phyloP scores from a whole-genome alignment of 2,113 vertebrate species.

The Melanocharis versteri region DNA sequence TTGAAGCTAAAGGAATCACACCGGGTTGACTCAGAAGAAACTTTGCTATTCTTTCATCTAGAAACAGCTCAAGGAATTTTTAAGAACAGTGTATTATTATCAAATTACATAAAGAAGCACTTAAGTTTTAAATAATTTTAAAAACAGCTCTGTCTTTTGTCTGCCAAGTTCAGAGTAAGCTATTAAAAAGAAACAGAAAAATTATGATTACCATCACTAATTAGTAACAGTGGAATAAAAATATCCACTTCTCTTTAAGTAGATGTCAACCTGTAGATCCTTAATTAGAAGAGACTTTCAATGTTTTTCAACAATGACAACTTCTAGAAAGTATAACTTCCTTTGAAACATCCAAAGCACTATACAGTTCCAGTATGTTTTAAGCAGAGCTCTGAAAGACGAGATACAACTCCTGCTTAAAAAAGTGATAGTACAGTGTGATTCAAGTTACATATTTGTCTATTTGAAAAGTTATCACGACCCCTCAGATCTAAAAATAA shows the following conservation, averaged over 20 bases:
- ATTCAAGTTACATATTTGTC: neutral
- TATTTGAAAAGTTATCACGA: neutral
- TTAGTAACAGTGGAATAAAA: conserved; percentile 62
- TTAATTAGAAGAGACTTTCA: conserved; percentile 50
- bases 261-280: conserved; percentile 44
- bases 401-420: neutral
- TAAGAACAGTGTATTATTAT: conserved; percentile 23
- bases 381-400: neutral
- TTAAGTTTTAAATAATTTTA: conserved; percentile 1
- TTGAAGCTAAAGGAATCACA: neutral
- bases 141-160: conserved; percentile 38
- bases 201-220: conserved; percentile 58
- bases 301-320: conserved; percentile 20
- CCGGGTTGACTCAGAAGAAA: neutral
- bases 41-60: neutral
- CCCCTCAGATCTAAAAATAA: neutral
- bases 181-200: conserved; percentile 54
- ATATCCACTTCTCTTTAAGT: conserved; percentile 58
- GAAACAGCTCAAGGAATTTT: neutral
- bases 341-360: neutral
- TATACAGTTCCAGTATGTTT: neutral
- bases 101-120: conserved; percentile 25
- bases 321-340: conserved; percentile 18
- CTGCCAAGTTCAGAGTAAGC: conserved; percentile 37
- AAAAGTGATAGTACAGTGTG: neutral